Conservation (phyloP, 2,113 vertebrate genomes). For the Pygoscelis adeliae region DNA sequence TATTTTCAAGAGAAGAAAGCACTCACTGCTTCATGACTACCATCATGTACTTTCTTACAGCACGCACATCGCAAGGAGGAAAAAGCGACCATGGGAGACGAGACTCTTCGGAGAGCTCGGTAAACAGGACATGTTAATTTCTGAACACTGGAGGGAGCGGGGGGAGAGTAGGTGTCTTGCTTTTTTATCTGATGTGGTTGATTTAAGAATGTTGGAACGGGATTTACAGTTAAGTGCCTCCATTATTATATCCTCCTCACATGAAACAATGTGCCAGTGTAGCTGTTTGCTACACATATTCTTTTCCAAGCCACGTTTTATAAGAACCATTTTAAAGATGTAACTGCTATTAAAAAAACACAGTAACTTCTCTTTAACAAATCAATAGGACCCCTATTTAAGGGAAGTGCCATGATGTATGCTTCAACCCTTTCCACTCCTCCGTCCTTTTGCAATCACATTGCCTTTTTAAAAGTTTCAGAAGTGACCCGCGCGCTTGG, state of each 20-base stretch:
- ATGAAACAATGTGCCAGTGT: background rate
- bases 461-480: background rate
- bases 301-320: background rate
- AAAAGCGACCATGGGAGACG: background rate
- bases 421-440: background rate
- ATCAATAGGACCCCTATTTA: background rate
- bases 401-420: background rate
- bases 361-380: background rate
- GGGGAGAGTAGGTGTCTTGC: background rate
- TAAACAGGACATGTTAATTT: background rate
- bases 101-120: background rate
- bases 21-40: background rate
- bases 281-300: background rate
- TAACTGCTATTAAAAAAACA: background rate
- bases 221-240: background rate
- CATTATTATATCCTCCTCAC: background rate
- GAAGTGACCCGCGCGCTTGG: background rate
- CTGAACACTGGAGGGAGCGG: background rate
- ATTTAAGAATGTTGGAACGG: background rate
- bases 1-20: background rate
- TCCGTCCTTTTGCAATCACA: background rate
- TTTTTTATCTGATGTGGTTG: background rate
- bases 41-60: background rate
- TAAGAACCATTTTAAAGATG: background rate
- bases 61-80: background rate